These are phyloP conservation scores for Hemicrepidius hirtus DNA, from an alignment of 2,888 invertebrate species.

Conservation along the genomic window DNA sequence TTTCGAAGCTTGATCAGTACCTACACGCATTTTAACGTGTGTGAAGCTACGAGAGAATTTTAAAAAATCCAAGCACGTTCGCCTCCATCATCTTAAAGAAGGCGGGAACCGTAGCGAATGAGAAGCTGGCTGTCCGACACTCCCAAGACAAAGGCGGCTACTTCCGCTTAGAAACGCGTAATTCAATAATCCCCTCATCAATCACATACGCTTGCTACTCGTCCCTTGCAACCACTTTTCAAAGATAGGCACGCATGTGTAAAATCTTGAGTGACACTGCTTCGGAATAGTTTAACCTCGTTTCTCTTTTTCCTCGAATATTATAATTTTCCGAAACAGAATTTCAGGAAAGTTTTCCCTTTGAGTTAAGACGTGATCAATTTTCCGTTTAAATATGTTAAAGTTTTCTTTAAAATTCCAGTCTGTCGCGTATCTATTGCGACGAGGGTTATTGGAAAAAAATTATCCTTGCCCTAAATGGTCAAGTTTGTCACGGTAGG, in stretches of 20 bases:
- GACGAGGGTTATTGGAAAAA: slow-evolving; percentile 16
- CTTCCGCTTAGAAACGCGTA: slow-evolving; percentile 62
- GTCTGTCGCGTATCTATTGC: not conserved
- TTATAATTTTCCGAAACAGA: too few relatives aligned
- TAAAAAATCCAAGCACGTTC: slow-evolving; percentile 61
- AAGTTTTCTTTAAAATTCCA: not conserved
- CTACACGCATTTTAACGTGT: slow-evolving; percentile 1
- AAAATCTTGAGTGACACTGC: slow-evolving; percentile 23
- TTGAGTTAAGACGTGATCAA: too few relatives aligned
- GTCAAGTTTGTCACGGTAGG: slow-evolving; percentile 61
- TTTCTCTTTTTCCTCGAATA: too few relatives aligned
- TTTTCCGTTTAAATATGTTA: not conserved
- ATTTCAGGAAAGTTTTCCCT: too few relatives aligned
- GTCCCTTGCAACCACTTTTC: slow-evolving; percentile 35
- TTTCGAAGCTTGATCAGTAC: not conserved
- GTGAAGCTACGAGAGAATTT: slow-evolving; percentile 34
- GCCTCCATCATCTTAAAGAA: slow-evolving; percentile 55
- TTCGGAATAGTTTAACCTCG: slow-evolving; percentile 7
- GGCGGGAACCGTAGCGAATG: slow-evolving; percentile 59
- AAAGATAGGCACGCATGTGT: slow-evolving; percentile 4
- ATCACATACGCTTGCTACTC: slow-evolving; percentile 58
- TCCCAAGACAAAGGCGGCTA: slow-evolving; percentile 64
- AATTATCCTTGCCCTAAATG: slow-evolving; percentile 48
- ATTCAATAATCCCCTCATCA: slow-evolving; percentile 66
- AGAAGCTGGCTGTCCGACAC: slow-evolving; percentile 61